These are phyloP conservation scores for Hydrochoerus hydrochaeris DNA, from an alignment of 2,113 vertebrate species.

Conservation along the genomic window DNA sequence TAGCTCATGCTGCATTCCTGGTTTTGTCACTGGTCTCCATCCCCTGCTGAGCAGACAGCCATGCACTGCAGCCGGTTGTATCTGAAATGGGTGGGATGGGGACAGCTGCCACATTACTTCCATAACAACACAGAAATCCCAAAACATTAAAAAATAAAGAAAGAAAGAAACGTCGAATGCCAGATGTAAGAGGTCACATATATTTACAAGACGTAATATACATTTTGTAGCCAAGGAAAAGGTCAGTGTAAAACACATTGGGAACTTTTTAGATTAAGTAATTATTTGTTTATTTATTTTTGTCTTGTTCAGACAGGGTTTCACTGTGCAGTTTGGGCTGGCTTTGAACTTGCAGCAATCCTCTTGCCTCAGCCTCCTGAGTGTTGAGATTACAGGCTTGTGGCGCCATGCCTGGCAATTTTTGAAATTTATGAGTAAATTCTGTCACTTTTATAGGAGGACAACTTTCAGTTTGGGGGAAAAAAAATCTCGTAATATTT, in stretches of 20 bases:
- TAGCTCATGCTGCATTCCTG: background rate
- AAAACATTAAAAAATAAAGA: background rate
- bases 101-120: background rate
- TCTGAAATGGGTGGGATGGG: conserved; percentile 19
- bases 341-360: background rate
- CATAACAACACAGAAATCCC: background rate
- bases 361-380: background rate
- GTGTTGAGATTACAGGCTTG: background rate
- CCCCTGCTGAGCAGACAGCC: background rate
- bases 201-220: background rate
- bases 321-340: background rate
- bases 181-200: background rate
- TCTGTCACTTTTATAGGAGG: background rate
- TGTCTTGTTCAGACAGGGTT: background rate
- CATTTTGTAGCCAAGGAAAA: background rate
- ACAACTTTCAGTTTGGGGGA: background rate
- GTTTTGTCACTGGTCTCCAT: background rate
- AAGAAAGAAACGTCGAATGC: background rate
- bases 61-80: background rate
- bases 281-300: background rate
- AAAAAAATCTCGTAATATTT: background rate
- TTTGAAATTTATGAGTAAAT: background rate
- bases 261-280: conserved; percentile 2
- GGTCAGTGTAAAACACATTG: background rate
- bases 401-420: background rate